Evolutionary conservation across 2,888 invertebrate species (phyloP), one percentile per base, ranked within the genome.

Genomic region (Sinohyriopsis cumingii): DNA sequence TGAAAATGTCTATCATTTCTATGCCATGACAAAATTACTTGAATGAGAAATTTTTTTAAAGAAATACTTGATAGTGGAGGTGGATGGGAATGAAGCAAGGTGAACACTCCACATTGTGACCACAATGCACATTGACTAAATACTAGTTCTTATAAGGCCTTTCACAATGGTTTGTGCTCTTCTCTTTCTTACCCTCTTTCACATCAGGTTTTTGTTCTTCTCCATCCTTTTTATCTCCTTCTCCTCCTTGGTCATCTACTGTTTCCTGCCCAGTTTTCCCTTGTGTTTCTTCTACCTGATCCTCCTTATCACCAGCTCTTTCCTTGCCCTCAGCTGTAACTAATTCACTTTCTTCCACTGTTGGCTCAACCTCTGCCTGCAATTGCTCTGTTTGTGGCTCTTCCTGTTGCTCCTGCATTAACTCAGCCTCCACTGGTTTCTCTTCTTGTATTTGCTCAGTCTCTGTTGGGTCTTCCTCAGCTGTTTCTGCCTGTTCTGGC

Each of bases 101-200:
- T 33, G 33, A 33, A 33, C 45, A 12, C 45, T 45, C 3, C 15
- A 45, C 45, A 45, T 45, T 15, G 45, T 12, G 15, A 45, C 45
- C 45, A 45, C 45, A 12, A 45, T 45, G 12, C 15, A 45, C 45
- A 45, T 3, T 45, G 45, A 15, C 15, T 45, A 45, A 45, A 12
- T 45, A 45, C 45, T 15, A 15, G 12, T 15, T 45, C 45, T 45
- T 45, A 45, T 15, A 12, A 45, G 45, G 5, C 45, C 45, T 15
- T 45, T 45, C 45, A 12, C 45, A 45, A 45, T 15, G 45, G 15
- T 12, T 45, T 63, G 53, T 19, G 55, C 67, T 66, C 65, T 73
- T 66, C 59, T 69, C 70, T 55, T 69, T 67, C 57, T 72, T 57
- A 25, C 60, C 64, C 63, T 67, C 66, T 54, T 68, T 71, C 55